These are phyloP conservation scores for Petaurus breviceps DNA, from an alignment of 2,113 vertebrate species.

Conservation along the genomic window DNA sequence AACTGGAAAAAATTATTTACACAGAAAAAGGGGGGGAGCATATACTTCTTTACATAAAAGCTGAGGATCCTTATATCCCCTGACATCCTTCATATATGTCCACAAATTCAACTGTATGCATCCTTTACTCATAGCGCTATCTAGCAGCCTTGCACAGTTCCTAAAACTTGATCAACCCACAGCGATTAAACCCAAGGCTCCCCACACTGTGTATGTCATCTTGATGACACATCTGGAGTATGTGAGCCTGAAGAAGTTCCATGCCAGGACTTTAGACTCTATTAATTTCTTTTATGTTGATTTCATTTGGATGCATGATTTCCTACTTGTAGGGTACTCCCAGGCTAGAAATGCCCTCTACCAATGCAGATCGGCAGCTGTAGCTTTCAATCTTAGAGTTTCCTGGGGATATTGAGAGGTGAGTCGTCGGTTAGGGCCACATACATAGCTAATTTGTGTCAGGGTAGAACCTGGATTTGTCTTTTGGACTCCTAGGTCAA, in stretches of 20 bases:
- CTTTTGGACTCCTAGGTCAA: neutral
- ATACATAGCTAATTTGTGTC: neutral
- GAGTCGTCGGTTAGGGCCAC: neutral
- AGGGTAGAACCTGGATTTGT: neutral
- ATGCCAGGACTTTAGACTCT: neutral
- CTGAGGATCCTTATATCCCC: neutral
- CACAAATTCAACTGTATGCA: neutral
- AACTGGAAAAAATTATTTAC: neutral
- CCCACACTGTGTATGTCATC: neutral
- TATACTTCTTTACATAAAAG: neutral
- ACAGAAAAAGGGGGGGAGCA: too few species aligned
- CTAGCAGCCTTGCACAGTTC: neutral
- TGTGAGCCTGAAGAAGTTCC: neutral
- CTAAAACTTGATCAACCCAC: slow-evolving; percentile 14
- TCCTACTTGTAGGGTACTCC: neutral
- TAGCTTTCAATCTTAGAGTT: neutral
- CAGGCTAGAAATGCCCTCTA: neutral
- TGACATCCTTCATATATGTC: neutral
- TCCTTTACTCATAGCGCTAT: neutral
- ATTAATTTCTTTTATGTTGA: neutral
- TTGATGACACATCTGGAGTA: neutral
- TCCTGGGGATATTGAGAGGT: neutral
- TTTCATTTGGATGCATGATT: neutral
- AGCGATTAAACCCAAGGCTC: neutral
- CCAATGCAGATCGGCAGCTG: neutral